Evolutionary conservation across 1,140 invertebrate species (phyloP).

Genomic region (Lethrus apterus): DNA sequence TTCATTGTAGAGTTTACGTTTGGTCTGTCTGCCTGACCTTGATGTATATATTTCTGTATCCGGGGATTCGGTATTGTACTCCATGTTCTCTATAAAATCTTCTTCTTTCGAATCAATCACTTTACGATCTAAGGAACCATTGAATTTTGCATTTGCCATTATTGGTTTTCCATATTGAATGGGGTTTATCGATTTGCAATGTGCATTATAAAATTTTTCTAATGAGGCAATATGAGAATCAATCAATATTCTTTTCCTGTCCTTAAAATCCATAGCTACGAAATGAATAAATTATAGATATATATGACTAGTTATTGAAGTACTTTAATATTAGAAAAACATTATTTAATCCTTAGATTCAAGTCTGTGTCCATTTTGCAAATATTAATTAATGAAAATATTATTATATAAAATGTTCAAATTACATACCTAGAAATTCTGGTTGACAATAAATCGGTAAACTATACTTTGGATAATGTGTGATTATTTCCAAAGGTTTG

Average conservation of each 20-base stretch:
- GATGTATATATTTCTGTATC: constrained; percentile 11
- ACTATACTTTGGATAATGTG: not conserved
- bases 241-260: constrained; percentile 2
- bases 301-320: too few relatives aligned
- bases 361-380: too few relatives aligned
- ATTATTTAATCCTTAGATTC: too few relatives aligned
- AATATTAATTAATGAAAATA: too few relatives aligned
- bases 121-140: constrained; percentile 5
- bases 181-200: constrained; percentile 3
- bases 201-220: constrained; percentile 2
- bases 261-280: not conserved
- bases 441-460: constrained; percentile 2
- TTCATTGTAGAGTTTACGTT: constrained; percentile 9
- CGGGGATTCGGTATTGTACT: not conserved
- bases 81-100: not conserved
- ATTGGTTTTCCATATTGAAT: constrained; percentile 8
- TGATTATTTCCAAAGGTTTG: not conserved
- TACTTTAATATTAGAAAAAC: too few relatives aligned
- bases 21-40: constrained; percentile 11
- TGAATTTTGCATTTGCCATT: not conserved
- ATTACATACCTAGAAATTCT: not conserved
- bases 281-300: too few relatives aligned
- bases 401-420: too few relatives aligned
- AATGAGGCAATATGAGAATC: not conserved
- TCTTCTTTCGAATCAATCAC: not conserved